Percentiles rank a stretch among this genome's conserved stretches.
Evolutionary conservation across 1,140 invertebrate genomes (phyloP).

Genomic region (Bombus fervidus): DNA sequence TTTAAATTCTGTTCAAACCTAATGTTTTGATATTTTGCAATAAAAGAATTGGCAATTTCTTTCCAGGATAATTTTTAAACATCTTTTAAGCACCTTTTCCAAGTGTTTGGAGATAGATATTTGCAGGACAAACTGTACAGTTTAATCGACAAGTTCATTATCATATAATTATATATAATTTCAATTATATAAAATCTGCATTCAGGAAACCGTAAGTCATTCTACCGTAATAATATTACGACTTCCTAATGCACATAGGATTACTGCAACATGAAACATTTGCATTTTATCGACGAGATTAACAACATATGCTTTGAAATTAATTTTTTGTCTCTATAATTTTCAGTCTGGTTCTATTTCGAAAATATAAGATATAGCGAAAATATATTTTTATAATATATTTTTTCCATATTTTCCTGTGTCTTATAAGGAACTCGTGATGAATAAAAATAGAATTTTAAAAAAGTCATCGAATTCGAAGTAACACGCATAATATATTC

Average conservation of each 20-base stretch:
- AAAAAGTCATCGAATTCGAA: neutral
- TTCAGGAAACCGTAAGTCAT: neutral
- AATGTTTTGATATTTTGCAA: neutral
- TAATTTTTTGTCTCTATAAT: neutral
- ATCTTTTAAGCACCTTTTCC: too few species aligned
- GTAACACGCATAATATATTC: neutral
- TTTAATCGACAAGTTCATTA: neutral
- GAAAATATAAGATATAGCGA: too few species aligned
- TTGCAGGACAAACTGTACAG: neutral
- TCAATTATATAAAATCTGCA: neutral
- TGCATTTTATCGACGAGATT: neutral
- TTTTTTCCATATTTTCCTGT: neutral
- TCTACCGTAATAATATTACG: neutral
- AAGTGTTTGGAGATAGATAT: too few species aligned
- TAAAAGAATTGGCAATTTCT: neutral
- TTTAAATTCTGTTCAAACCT: neutral
- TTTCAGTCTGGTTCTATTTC: too few species aligned
- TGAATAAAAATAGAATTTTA: neutral
- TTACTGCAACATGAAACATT: neutral
- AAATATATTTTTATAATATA: too few species aligned
- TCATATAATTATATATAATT: neutral
- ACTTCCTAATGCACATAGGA: neutral
- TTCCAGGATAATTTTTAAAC: too few species aligned
- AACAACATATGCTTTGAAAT: neutral
- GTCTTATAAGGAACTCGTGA: neutral